These are phyloP conservation scores for Argentina silus DNA, from an alignment of 2,797 vertebrate genomes.

Conservation along the genomic window DNA sequence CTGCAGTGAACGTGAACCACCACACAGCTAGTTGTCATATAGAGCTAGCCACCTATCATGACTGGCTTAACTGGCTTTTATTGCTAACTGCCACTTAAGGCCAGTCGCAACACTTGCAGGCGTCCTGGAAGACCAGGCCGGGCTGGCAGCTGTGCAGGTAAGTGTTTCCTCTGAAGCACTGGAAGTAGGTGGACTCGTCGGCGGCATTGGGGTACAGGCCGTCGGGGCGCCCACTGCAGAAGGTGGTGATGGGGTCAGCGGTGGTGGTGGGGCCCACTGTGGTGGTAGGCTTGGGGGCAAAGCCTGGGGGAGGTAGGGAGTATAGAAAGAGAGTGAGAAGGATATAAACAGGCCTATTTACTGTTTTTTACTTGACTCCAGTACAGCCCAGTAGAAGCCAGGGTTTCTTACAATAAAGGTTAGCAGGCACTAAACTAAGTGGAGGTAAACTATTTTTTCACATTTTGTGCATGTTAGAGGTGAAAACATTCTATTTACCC, in stretches of 20 bases:
- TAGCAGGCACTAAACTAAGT: no score
- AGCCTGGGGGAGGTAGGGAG: constrained; percentile 59
- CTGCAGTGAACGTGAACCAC: neutral
- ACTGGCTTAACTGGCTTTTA: no score
- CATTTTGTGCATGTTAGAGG: neutral
- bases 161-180: constrained; percentile 75
- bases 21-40: neutral
- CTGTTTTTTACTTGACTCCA: neutral
- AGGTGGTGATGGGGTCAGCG: constrained; percentile 59
- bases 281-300: constrained; percentile 76
- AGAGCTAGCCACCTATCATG: neutral
- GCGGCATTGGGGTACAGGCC: constrained; percentile 71
- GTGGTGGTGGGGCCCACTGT: constrained; percentile 71
- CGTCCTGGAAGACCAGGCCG: constrained; percentile 74
- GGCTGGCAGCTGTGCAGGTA: constrained; percentile 76
- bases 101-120: constrained; percentile 81
- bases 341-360: neutral
- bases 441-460: neutral
- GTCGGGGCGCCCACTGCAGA: constrained; percentile 70
- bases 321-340: neutral
- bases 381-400: neutral
- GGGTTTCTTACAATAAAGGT: neutral
- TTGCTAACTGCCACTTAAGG: constrained; percentile 49
- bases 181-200: constrained; percentile 72
- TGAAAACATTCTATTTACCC: constrained; percentile 54